Percentiles rank a stretch among this genome's conserved stretches.
These are phyloP conservation scores for Acinonyx jubatus DNA, from an alignment of 2,113 vertebrate species.

Conservation along the genomic window DNA sequence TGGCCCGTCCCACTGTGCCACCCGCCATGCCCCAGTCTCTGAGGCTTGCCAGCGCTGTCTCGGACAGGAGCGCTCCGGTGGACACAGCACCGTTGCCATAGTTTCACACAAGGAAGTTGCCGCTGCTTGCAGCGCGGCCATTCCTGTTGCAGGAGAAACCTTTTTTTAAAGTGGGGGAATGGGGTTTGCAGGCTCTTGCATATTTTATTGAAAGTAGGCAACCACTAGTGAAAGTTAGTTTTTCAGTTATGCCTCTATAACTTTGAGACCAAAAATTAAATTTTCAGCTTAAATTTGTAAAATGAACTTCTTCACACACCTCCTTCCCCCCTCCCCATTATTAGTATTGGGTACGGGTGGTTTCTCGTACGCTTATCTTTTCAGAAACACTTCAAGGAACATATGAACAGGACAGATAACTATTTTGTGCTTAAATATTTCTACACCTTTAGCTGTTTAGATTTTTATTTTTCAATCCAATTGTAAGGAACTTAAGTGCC, in stretches of 20 bases:
- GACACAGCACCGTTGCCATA: neutral
- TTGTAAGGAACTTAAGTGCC: neutral
- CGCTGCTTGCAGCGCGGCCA: neutral
- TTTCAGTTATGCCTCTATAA: neutral
- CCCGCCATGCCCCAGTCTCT: rapidly evolving
- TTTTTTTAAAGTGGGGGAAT: neutral
- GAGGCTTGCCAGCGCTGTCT: neutral
- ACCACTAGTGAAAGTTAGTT: neutral
- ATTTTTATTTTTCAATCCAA: neutral
- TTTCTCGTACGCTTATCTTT: neutral
- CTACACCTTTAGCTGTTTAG: neutral
- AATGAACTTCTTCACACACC: neutral
- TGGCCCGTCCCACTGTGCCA: neutral
- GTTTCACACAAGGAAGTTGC: neutral
- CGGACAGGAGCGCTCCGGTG: too few species aligned
- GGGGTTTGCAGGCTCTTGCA: neutral
- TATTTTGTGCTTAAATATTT: neutral
- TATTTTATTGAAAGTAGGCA: neutral
- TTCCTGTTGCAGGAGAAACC: neutral
- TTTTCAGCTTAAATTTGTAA: neutral
- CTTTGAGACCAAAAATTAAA: neutral
- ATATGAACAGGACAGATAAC: neutral
- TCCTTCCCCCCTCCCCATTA: neutral
- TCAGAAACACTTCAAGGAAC: neutral
- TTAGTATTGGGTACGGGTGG: neutral